Conservation (phyloP, 1,140 invertebrate genomes). For the Drosophila murphyi region DNA sequence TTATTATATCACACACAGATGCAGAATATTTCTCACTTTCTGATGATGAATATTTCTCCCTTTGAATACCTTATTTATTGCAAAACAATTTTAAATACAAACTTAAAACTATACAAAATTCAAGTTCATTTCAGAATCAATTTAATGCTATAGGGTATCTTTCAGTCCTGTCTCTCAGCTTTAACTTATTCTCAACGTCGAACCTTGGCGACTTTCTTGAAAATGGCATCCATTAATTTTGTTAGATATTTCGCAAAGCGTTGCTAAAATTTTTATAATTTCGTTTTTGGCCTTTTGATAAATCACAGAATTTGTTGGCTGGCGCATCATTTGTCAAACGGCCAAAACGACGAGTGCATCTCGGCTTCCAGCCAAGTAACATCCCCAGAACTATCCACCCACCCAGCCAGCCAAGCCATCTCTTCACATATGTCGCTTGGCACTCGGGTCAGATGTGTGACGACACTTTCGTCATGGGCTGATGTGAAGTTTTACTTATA, state of each 20-base stretch:
- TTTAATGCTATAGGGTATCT: neutral
- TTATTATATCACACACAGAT: no score
- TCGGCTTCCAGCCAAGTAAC: conserved; percentile 21
- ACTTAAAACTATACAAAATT: no score
- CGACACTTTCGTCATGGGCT: conserved; percentile 74
- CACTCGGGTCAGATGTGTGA: conserved; percentile 55
- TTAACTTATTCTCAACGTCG: neutral
- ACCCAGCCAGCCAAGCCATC: neutral
- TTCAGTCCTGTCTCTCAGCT: neutral
- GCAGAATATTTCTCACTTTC: no score
- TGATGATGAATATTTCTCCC: no score
- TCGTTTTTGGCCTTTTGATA: conserved; percentile 73
- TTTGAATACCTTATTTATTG: no score
- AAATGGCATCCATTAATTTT: conserved; percentile 67
- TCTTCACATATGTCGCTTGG: conserved; percentile 50
- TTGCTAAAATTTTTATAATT: conserved; percentile 61
- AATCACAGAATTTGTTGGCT: conserved; percentile 57
- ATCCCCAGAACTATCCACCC: conserved; percentile 33
- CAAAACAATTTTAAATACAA: no score
- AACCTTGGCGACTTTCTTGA: neutral
- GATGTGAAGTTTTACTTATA: conserved; percentile 16
- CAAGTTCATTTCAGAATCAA: no score
- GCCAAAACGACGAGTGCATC: conserved; percentile 35
- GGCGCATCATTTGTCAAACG: conserved; percentile 70
- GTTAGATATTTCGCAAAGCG: conserved; percentile 45